Evolutionary conservation across 2,888 invertebrate species (phyloP), one percentile per base, ranked within the genome.

Genomic region (Conus canariensis): DNA sequence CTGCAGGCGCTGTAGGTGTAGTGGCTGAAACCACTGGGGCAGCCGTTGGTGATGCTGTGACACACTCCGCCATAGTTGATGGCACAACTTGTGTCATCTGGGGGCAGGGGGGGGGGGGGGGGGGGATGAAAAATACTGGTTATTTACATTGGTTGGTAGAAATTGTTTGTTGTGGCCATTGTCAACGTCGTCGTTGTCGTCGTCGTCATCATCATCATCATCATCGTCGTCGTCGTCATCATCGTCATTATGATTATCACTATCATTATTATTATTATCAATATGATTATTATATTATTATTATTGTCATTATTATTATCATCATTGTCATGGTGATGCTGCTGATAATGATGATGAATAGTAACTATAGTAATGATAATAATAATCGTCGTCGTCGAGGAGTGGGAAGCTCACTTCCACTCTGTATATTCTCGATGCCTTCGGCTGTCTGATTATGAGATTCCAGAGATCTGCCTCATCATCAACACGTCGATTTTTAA

Each of bases 1-100:
- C 77, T 30, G 77, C 77, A 80, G 77, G 77, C 77, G 30, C 30
- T 80, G 14, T 30, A 80, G 14, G 77, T 80, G 77, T 80, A 80
- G 30, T 80, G 30, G 14, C 30, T 45, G 77, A 80, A 80, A 9
- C 77, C 14, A 12, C 12, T 10, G 77, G 77, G 77, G 30, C 77
- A 80, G 30, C 77, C 77, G 5, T 30, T 80, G 30, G 10, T 9
- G 14, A 80, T 30, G 45, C 30, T 80, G 77, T 80, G 77, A 22
- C 77, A 80, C 77, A 30, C 30, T 12, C 77, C 77, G 14, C 22
- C 14, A 85, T 80, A 80, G 12, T 12, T 10, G 9, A 0, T 30
- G 12, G 10, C 30, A 80, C 77, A 80, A 45, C 30, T 19, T 30
- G 77, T 25, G 10, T 1, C 77, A 7, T 22, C n/a, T 9, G 70